These are phyloP conservation scores for Apostichopus californicus DNA, from an alignment of 35 echinoderm and acorn worm genomes.

Conservation along the genomic window DNA sequence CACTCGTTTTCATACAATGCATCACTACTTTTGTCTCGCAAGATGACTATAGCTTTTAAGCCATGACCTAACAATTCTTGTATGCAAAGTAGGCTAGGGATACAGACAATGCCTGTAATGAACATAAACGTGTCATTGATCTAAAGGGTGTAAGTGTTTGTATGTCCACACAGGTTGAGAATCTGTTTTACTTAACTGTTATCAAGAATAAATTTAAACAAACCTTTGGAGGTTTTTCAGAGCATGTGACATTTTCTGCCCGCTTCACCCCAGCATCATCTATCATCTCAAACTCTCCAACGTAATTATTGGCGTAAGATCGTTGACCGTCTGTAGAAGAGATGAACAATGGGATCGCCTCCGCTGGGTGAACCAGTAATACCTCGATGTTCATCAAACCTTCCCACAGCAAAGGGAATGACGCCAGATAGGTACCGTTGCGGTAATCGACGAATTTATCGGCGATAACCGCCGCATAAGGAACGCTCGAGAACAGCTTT, in stretches of 20 bases:
- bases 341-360: constrained; percentile 2
- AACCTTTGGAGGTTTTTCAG: background rate
- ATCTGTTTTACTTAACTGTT: no score
- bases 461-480: constrained; percentile 13
- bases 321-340: background rate
- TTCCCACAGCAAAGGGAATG: constrained; percentile 23
- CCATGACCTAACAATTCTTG: no score
- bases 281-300: background rate
- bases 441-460: background rate
- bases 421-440: constrained; percentile 7
- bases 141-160: no score
- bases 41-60: no score
- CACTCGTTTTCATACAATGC: no score
- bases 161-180: no score
- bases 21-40: no score
- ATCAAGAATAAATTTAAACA: background rate
- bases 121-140: no score
- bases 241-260: background rate
- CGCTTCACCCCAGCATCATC: background rate
- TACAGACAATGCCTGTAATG: no score
- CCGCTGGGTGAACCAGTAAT: constrained; percentile 3
- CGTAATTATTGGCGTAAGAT: background rate
- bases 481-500: background rate
- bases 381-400: background rate
- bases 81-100: no score